Percentiles rank a stretch among this genome's conserved stretches.
Conservation (phyloP, 2,113 vertebrate genomes). For the Gasterosteus aculeatus region DNA sequence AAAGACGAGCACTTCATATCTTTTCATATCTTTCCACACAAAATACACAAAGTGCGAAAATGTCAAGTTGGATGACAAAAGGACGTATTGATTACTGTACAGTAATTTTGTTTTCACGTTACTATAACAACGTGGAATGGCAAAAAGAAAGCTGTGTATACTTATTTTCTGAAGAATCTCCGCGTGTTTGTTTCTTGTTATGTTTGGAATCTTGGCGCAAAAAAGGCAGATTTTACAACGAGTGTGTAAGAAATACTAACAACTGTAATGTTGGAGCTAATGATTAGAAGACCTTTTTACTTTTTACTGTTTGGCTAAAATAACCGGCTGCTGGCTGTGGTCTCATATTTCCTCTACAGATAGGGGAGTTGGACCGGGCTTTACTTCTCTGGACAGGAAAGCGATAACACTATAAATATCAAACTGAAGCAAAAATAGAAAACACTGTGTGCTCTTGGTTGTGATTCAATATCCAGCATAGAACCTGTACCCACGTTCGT, state of each 20-base stretch:
- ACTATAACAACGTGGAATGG: not conserved
- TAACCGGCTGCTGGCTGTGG: no score
- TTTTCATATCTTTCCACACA: not conserved
- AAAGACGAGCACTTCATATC: not conserved
- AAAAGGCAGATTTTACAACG: not conserved
- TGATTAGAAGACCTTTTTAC: no score
- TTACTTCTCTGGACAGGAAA: no score
- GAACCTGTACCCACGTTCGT: no score
- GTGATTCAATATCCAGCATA: no score
- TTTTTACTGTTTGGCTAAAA: no score
- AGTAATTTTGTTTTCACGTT: not conserved
- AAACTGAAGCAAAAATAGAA: not conserved
- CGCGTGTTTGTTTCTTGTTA: not conserved
- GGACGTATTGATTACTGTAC: not conserved
- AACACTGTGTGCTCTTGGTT: no score
- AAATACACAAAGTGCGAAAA: not conserved
- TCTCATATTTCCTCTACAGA: not conserved
- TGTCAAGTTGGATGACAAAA: not conserved
- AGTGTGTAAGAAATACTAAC: not conserved
- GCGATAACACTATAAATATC: not conserved
- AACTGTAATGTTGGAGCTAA: no score
- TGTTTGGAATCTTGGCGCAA: not conserved
- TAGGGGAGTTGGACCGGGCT: no score
- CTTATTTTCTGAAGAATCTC: not conserved
- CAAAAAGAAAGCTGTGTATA: not conserved